Conservation (phyloP, 2,113 vertebrate species). For the Taurulus bubalis region DNA sequence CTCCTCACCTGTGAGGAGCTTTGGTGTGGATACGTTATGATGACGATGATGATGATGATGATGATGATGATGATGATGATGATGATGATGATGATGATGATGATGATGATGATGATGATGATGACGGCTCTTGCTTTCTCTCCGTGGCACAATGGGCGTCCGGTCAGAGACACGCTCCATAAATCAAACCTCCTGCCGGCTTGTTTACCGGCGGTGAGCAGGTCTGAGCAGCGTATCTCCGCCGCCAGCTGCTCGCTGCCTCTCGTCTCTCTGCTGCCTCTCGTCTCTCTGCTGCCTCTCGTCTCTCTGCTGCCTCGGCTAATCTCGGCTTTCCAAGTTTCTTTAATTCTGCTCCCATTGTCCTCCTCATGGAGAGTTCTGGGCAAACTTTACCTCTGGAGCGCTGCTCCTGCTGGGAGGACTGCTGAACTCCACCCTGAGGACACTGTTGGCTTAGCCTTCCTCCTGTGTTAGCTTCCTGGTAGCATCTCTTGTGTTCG, state of each 20-base stretch:
- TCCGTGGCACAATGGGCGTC: conserved; percentile 74
- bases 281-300: too few species aligned
- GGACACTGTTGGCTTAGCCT: conserved; percentile 44
- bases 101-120: conserved; percentile 49
- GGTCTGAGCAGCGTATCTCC: conserved; percentile 81
- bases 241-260: conserved; percentile 74
- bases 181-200: conserved; percentile 78
- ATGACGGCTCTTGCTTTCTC: conserved; percentile 50
- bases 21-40: too few species aligned
- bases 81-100: too few species aligned
- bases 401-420: too few species aligned
- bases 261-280: conserved; percentile 27
- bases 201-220: too few species aligned
- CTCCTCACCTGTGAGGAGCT: too few species aligned
- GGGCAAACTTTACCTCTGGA: conserved; percentile 62
- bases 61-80: too few species aligned
- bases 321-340: conserved; percentile 78
- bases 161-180: conserved; percentile 75
- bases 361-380: conserved; percentile 69
- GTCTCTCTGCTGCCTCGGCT: conserved; percentile 53
- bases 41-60: too few species aligned
- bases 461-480: too few species aligned
- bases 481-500: too few species aligned
- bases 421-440: too few species aligned
- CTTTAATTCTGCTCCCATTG: conserved; percentile 73